Conservation (phyloP, 2,888 invertebrate genomes). For the Cheilosia vernalis region DNA sequence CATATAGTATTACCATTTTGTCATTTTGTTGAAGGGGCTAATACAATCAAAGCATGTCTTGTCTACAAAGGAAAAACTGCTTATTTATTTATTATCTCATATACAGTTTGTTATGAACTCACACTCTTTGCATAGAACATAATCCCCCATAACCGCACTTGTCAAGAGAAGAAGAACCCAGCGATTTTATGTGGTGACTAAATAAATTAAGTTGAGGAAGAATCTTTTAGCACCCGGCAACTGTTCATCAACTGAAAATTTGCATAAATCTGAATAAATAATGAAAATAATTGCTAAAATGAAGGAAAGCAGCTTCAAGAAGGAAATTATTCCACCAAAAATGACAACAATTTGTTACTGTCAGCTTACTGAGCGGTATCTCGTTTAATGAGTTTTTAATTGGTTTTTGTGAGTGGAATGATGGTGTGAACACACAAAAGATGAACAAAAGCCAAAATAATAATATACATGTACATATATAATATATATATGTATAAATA, state of each 20-base stretch:
- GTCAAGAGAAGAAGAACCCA: constrained; percentile 36
- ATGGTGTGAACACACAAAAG: constrained; percentile 57
- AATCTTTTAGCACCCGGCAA: constrained; percentile 63
- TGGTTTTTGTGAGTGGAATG: constrained; percentile 65
- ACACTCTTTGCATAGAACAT: constrained; percentile 10
- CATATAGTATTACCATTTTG: too few relatives aligned
- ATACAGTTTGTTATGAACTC: constrained; percentile 23
- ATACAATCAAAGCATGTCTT: neutral
- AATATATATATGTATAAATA: constrained; percentile 4
- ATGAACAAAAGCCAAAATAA: constrained; percentile 63
- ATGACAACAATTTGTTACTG: constrained; percentile 71
- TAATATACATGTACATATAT: constrained; percentile 7
- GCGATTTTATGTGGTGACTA: constrained; percentile 60
- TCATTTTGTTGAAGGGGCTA: neutral
- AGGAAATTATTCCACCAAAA: constrained; percentile 68
- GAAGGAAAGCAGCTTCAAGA: constrained; percentile 60
- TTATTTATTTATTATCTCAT: constrained; percentile 33
- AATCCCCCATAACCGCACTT: constrained; percentile 42
- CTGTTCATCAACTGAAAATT: constrained; percentile 69
- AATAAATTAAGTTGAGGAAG: constrained; percentile 61
- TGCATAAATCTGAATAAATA: constrained; percentile 71
- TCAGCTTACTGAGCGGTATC: constrained; percentile 65
- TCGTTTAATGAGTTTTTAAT: constrained; percentile 72
- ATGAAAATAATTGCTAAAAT: constrained; percentile 66
- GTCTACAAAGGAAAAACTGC: neutral